Evolutionary conservation across 2,113 vertebrate genomes (phyloP).

Genomic region (Bothrops jararaca): DNA sequence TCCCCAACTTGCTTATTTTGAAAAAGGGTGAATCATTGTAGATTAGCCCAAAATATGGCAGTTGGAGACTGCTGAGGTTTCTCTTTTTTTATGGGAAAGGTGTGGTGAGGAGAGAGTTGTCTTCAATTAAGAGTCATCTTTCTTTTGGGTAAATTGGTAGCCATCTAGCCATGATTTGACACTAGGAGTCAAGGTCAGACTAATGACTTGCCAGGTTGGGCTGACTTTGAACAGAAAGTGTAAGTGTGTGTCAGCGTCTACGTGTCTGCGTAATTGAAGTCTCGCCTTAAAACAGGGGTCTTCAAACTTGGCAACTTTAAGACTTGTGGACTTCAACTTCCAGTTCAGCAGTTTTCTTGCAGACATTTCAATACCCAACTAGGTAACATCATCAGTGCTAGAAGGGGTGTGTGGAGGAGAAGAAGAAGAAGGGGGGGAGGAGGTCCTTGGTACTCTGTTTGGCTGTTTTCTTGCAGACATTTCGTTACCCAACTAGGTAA

Average conservation of each 20-base stretch:
- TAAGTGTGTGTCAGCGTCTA: neutral
- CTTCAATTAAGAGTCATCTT: neutral
- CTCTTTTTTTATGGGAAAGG: neutral
- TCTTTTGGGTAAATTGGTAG: neutral
- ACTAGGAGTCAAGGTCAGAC: neutral
- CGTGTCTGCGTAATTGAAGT: neutral
- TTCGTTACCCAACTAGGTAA: too few species aligned
- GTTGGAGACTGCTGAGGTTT: neutral
- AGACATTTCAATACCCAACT: too few species aligned
- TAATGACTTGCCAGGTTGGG: neutral
- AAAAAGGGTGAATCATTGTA: neutral
- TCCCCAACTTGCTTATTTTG: neutral
- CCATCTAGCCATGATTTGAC: neutral
- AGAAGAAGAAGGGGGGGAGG: too few species aligned
- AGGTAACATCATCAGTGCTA: too few species aligned
- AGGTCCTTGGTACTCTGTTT: too few species aligned
- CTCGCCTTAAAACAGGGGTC: too few species aligned
- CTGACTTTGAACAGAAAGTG: neutral
- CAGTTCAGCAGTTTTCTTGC: too few species aligned
- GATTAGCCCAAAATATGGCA: neutral
- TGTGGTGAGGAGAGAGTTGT: neutral
- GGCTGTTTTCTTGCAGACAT: too few species aligned
- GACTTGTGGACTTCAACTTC: too few species aligned
- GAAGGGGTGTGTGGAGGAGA: too few species aligned
- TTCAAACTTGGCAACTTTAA: too few species aligned